These are phyloP conservation scores for Argyresthia goedartella DNA, from an alignment of 2,888 invertebrate genomes.

Conservation along the genomic window DNA sequence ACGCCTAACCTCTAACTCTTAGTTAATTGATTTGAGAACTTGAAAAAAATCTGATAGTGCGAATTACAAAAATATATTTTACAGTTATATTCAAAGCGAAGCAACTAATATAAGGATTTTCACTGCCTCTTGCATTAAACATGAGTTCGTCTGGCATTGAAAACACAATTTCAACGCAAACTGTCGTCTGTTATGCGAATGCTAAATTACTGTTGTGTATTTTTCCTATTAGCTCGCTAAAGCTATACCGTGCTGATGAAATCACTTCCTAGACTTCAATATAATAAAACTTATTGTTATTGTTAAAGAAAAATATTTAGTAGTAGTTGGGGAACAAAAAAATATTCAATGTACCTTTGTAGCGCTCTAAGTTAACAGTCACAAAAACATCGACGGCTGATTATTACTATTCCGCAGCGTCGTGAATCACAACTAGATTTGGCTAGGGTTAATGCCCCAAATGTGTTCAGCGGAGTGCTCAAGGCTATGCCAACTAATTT, in stretches of 20 bases:
- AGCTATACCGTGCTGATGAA: background rate
- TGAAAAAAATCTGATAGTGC: too few relatives aligned
- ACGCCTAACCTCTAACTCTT: too few relatives aligned
- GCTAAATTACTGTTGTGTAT: background rate
- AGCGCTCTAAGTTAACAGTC: constrained; percentile 36
- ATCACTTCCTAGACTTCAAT: constrained; percentile 28
- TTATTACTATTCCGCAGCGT: constrained; percentile 64
- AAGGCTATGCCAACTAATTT: constrained; percentile 61
- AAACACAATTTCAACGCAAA: constrained; percentile 18
- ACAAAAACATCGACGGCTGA: constrained; percentile 63
- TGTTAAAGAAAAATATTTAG: too few relatives aligned
- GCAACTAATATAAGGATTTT: constrained; percentile 12
- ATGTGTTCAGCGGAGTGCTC: constrained; percentile 63
- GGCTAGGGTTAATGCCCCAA: constrained; percentile 68
- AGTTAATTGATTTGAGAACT: too few relatives aligned
- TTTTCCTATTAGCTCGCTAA: background rate
- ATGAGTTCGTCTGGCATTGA: constrained; percentile 12
- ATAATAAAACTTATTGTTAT: constrained; percentile 17
- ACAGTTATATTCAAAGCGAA: constrained; percentile 13
- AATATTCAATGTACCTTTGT: too few relatives aligned
- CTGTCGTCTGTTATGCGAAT: background rate
- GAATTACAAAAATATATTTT: background rate
- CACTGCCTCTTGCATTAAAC: constrained; percentile 12
- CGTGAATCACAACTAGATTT: constrained; percentile 68
- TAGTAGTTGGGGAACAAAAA: too few relatives aligned